phyloP scores from a whole-genome alignment of 2,113 vertebrate genomes.

The Pteropus alecto region DNA sequence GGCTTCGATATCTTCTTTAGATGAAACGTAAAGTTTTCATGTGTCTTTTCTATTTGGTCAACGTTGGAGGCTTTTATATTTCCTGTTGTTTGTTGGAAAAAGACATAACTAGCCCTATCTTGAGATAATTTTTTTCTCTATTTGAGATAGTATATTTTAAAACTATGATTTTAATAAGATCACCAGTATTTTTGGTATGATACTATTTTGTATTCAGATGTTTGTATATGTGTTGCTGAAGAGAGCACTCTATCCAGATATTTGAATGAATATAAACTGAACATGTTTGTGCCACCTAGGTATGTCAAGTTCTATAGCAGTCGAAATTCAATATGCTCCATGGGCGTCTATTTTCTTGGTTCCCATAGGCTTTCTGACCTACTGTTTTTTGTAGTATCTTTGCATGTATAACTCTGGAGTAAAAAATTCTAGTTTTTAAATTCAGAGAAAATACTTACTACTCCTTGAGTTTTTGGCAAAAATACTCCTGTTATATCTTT shows the following conservation, averaged over 20 bases:
- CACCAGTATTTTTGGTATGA: neutral
- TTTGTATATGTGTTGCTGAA: neutral
- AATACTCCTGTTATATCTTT: slow-evolving; percentile 1
- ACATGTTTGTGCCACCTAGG: neutral
- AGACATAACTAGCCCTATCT: neutral
- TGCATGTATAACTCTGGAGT: slow-evolving; percentile 10
- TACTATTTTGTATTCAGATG: neutral
- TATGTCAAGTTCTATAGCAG: neutral
- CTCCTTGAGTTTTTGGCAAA: slow-evolving; percentile 24
- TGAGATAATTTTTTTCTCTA: neutral
- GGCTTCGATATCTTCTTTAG: neutral
- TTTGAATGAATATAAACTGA: slow-evolving; percentile 34
- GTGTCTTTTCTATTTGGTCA: slow-evolving; percentile 25
- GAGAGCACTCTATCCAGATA: neutral
- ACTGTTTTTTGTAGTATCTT: slow-evolving; percentile 20
- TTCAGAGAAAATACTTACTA: neutral
- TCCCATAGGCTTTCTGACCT: neutral
- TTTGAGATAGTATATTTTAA: slow-evolving; percentile 35
- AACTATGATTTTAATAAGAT: slow-evolving; percentile 34
- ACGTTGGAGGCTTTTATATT: neutral
- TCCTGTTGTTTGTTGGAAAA: slow-evolving; percentile 42
- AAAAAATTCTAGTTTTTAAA: slow-evolving; percentile 48
- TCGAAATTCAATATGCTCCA: neutral
- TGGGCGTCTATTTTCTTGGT: neutral
- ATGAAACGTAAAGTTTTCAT: slow-evolving; percentile 11